Evolutionary conservation across 2,888 invertebrate genomes (phyloP).

Genomic region (Diplolepis rosae): DNA sequence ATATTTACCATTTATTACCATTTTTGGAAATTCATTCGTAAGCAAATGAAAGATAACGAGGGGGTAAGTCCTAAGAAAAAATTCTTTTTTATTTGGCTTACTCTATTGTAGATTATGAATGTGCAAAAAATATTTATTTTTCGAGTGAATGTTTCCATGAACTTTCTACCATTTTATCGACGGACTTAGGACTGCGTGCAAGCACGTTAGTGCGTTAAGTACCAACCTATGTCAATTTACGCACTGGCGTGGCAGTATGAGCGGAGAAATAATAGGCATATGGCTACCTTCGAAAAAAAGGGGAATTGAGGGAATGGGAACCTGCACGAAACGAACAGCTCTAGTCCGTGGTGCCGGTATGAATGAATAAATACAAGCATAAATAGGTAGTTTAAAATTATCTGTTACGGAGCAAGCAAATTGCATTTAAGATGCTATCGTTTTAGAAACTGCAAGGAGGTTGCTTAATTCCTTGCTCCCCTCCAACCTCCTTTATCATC

Average conservation of each 20-base stretch:
- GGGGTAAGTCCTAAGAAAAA: no score
- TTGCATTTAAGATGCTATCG: conserved; percentile 63
- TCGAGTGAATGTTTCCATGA: not conserved
- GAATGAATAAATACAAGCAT: conserved; percentile 64
- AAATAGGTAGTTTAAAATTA: conserved; percentile 64
- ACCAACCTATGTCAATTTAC: conserved; percentile 33
- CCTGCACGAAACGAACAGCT: conserved; percentile 57
- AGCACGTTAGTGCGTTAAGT: conserved; percentile 45
- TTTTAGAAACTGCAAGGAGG: conserved; percentile 34
- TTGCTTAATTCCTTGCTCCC: conserved; percentile 28
- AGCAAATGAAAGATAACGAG: no score
- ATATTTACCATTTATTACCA: no score
- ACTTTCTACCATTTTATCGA: conserved; percentile 33
- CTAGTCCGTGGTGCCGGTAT: conserved; percentile 56
- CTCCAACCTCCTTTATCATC: not conserved
- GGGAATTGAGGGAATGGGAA: conserved; percentile 51
- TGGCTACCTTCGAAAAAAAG: conserved; percentile 50
- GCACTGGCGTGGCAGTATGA: conserved; percentile 36
- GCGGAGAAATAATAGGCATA: conserved; percentile 43
- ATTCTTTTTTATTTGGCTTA: no score
- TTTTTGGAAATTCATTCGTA: no score
- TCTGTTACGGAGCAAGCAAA: conserved; percentile 60
- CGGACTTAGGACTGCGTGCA: conserved; percentile 36
- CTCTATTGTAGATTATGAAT: no score
- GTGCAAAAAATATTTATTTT: not conserved